Base-by-base conservation (phyloP, 2,888 invertebrate genomes). In the Perizoma flavofasciatum region DNA sequence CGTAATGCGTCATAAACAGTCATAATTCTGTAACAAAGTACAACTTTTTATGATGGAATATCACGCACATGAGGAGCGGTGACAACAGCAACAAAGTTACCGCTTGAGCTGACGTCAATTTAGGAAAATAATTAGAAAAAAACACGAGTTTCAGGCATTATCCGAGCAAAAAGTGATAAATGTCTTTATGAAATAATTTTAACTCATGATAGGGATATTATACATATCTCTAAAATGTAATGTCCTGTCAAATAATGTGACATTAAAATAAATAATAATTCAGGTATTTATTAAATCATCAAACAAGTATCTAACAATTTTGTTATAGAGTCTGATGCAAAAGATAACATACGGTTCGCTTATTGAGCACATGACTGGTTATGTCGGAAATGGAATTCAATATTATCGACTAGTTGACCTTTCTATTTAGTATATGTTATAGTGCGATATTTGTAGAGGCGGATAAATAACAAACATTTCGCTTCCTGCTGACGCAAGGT, bases 401-500 rank as follows among this genome's bases (percentile, higher is more conserved):
- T 22, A 22, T 70, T 60, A 65, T 67, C 59, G 61, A 75, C 73
- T 57, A 54, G 75, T 68, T 79, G 82, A 82, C 83, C 83, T 83
- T 83, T 81, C 78, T 75, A 75, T 77, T 78, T 73, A 70, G 72
- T 75, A 72, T 74, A 74, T 71, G 73, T 72, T 74, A 77, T 77
- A 74, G 67, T 63, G 45, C 53, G 59, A 51, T 54, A 61, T 59
- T 55, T 66, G 62, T 65, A 76, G 69, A 71, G 69, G 70, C 72
- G 71, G 70, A 75, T 73, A 74, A 73, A 75, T 72, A 76, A 62
- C 66, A 74, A 75, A 75, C 70, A 72, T 63, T 76, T 69, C 66
- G 76, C 71, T 83, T 84, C 83, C 83, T 82, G 68, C 56, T 73
- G 43, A 47, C 46, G 66, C 77, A 81, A 83, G 83, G 83, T 68